These are phyloP conservation scores for Melanostoma scalare DNA, from an alignment of 2,888 invertebrate species.

Conservation along the genomic window DNA sequence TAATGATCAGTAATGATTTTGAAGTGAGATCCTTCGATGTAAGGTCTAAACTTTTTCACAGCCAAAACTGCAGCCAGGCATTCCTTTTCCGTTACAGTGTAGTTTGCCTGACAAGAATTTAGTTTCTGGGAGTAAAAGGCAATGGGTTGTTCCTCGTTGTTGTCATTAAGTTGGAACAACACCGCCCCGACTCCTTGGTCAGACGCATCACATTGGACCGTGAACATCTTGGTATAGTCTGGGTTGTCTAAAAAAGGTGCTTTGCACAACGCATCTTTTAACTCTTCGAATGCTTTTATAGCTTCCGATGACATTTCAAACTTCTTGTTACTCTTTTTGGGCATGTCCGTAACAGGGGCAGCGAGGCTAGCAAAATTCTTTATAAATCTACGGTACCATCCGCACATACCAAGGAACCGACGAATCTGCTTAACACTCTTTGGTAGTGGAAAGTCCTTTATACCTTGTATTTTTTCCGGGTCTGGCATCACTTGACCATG, in stretches of 20 bases:
- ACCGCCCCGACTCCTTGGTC: conserved; percentile 46
- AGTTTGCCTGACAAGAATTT: too few species aligned
- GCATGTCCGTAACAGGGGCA: too few species aligned
- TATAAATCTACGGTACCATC: conserved; percentile 50
- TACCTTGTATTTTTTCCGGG: conserved; percentile 35
- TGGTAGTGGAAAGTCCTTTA: conserved; percentile 42
- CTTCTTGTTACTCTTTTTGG: too few species aligned
- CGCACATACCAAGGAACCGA: conserved; percentile 67
- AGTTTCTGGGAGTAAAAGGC: too few species aligned
- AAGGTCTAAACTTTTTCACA: conserved; percentile 42
- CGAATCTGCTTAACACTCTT: conserved; percentile 68
- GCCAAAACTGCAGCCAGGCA: too few species aligned
- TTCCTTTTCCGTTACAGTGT: too few species aligned
- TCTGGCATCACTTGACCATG: conserved; percentile 38
- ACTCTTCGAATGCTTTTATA: conserved; percentile 33
- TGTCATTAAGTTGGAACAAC: conserved; percentile 42
- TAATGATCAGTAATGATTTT: too few species aligned
- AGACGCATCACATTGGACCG: conserved; percentile 60
- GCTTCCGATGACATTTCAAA: too few species aligned
- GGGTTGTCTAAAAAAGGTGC: conserved; percentile 42
- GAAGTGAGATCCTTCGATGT: conserved; percentile 47
- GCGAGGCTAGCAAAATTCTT: too few species aligned
- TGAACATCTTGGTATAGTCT: conserved; percentile 42
- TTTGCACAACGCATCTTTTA: conserved; percentile 32
- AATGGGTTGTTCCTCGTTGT: conserved; percentile 33